phyloP scores from a whole-genome alignment of 2,113 vertebrate genomes.

The Epinephelus moara region DNA sequence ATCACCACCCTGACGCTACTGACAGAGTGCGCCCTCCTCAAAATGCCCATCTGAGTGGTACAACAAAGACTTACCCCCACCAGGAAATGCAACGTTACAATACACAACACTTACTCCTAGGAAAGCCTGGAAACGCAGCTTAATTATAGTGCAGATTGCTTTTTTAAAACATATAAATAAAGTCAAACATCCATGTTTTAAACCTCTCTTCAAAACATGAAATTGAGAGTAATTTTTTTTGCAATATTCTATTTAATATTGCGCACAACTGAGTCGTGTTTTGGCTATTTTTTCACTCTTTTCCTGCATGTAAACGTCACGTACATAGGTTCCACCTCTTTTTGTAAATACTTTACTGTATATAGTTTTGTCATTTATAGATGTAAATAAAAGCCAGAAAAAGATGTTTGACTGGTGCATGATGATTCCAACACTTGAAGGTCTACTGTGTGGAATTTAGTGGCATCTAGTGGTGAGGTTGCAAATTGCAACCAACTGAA shows the following conservation, averaged over 20 bases:
- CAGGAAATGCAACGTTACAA: not conserved
- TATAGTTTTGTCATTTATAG: slow-evolving; percentile 22
- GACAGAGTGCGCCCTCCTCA: slow-evolving; percentile 88
- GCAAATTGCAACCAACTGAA: too few species aligned
- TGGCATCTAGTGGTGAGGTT: too few species aligned
- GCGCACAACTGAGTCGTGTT: not conserved
- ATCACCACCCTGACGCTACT: slow-evolving; percentile 88
- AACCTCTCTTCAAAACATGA: not conserved
- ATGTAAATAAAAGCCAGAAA: slow-evolving; percentile 58
- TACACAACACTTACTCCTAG: not conserved
- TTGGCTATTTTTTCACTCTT: not conserved
- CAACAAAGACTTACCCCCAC: not conserved
- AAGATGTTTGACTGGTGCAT: not conserved
- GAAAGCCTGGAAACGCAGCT: not conserved
- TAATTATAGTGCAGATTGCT: too few species aligned
- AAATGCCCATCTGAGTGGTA: slow-evolving; percentile 78
- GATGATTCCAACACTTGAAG: not conserved
- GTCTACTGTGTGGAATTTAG: too few species aligned
- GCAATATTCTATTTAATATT: not conserved
- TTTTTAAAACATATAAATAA: too few species aligned
- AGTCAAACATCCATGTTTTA: too few species aligned
- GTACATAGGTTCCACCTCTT: not conserved
- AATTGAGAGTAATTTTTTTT: not conserved
- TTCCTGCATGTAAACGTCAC: not conserved
- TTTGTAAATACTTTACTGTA: slow-evolving; percentile 49